phyloP scores from a whole-genome alignment of 2,797 vertebrate genomes.

The Etheostoma nigrum region DNA sequence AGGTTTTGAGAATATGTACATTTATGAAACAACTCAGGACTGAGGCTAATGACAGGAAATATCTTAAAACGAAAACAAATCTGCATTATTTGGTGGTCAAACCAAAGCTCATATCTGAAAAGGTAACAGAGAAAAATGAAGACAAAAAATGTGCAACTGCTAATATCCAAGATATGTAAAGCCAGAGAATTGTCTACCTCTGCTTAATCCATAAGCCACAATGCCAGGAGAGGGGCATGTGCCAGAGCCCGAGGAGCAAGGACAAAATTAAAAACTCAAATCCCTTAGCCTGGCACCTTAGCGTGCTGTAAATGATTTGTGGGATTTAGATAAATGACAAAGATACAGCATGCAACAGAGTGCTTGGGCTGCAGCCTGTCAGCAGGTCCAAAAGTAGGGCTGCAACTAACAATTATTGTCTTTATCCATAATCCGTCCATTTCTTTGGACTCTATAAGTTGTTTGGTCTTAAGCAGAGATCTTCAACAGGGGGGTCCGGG shows the following conservation, averaged over 20 bases:
- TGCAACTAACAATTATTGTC: too few relatives aligned
- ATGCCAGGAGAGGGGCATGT: constrained; percentile 42
- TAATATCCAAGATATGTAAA: constrained; percentile 55
- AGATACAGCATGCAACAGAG: constrained; percentile 55
- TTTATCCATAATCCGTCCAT: too few relatives aligned
- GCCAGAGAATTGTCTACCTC: constrained; percentile 61
- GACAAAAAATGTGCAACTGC: constrained; percentile 41
- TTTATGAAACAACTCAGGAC: neutral
- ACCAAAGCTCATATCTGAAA: neutral
- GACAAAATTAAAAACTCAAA: constrained; percentile 69
- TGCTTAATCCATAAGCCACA: constrained; percentile 58
- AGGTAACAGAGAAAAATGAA: constrained; percentile 38
- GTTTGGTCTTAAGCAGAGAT: too few relatives aligned
- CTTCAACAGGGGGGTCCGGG: too few relatives aligned
- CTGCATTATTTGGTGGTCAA: constrained; percentile 9
- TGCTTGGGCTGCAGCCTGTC: constrained; percentile 41
- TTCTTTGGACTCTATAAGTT: too few relatives aligned
- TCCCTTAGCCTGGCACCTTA: constrained; percentile 57
- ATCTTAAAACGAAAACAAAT: neutral
- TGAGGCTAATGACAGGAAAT: neutral
- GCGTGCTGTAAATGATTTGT: constrained; percentile 73
- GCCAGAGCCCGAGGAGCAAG: constrained; percentile 47
- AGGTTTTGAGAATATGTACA: neutral
- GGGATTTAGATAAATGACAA: constrained; percentile 79
- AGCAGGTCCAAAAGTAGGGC: constrained; percentile 5